Percentiles rank a stretch among this genome's conserved stretches.
Conservation (phyloP, 2,113 vertebrate genomes). For the Marcusenius ussheri region DNA sequence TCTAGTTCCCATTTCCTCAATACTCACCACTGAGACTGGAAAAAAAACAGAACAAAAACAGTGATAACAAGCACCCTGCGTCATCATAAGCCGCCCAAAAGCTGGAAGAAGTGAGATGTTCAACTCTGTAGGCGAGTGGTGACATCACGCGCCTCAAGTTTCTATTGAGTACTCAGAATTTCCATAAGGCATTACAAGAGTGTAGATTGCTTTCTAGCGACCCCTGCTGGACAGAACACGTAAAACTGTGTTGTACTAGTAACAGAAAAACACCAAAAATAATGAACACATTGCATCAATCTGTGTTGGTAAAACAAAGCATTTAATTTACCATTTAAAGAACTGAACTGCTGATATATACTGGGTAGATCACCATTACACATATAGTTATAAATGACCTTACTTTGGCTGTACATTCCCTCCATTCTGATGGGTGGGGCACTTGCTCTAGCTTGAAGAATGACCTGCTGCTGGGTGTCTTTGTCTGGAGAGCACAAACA, state of each 20-base stretch:
- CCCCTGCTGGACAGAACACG: background rate
- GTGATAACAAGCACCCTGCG: background rate
- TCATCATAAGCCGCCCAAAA: background rate
- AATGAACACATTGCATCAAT: background rate
- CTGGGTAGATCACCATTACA: background rate
- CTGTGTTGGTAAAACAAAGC: background rate
- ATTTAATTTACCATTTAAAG: background rate
- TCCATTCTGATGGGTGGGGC: constrained; percentile 64
- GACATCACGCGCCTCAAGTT: background rate
- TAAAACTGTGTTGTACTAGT: background rate
- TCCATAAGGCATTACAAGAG: background rate
- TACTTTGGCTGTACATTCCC: constrained; percentile 67
- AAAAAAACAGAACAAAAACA: constrained; percentile 49
- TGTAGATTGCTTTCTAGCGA: background rate
- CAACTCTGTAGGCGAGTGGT: background rate
- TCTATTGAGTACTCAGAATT: background rate
- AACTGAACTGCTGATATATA: background rate
- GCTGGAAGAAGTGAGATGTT: background rate
- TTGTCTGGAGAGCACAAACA: constrained; percentile 62
- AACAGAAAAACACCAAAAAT: background rate
- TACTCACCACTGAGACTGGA: constrained; percentile 73
- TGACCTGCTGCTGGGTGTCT: constrained; percentile 71
- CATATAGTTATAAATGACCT: background rate
- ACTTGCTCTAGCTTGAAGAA: constrained; percentile 66
- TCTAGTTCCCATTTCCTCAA: constrained; percentile 68